Evolutionary conservation across 1,140 invertebrate species (phyloP).

Genomic region (Drosophila suzukii): DNA sequence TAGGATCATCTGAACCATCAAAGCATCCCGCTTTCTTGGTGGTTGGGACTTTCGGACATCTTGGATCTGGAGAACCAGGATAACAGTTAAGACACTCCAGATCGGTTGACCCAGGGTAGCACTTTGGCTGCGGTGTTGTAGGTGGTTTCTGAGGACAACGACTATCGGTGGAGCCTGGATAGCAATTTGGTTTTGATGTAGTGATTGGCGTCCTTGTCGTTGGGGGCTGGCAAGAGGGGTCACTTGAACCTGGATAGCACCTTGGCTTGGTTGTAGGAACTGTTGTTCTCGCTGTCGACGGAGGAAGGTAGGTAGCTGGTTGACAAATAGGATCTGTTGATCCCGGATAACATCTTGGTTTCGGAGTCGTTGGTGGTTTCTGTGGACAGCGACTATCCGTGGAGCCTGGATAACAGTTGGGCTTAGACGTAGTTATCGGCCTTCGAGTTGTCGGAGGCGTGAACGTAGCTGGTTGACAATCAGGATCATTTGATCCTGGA

Average conservation of each 20-base stretch:
- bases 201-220: slow-evolving; percentile 4
- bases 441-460: slow-evolving; percentile 32
- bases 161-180: slow-evolving; percentile 68
- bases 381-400: slow-evolving; percentile 27
- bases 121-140: slow-evolving; percentile 26
- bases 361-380: slow-evolving; percentile 8
- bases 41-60: slow-evolving; percentile 82
- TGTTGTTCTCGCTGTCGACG: slow-evolving; percentile 1
- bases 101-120: slow-evolving; percentile 75
- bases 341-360: slow-evolving; percentile 46
- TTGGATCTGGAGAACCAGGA: slow-evolving; percentile 63
- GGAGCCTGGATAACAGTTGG: slow-evolving; percentile 36
- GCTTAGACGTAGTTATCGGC: slow-evolving; percentile 21
- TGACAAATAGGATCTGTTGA: slow-evolving; percentile 28
- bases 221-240: slow-evolving; percentile 26
- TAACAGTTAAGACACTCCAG: slow-evolving; percentile 34
- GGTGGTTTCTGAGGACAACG: slow-evolving; percentile 43
- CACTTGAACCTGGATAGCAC: slow-evolving; percentile 44
- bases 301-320: slow-evolving; percentile 24
- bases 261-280: slow-evolving; percentile 14
- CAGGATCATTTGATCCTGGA: slow-evolving; percentile 71
- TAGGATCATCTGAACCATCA: slow-evolving; percentile 52
- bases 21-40: slow-evolving; percentile 61
- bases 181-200: slow-evolving; percentile 69
- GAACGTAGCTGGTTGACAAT: slow-evolving; percentile 36